Evolutionary conservation across 2,113 vertebrate species (phyloP), one percentile per base, ranked within the genome.

Genomic region (Ptychochromis oligacanthus): DNA sequence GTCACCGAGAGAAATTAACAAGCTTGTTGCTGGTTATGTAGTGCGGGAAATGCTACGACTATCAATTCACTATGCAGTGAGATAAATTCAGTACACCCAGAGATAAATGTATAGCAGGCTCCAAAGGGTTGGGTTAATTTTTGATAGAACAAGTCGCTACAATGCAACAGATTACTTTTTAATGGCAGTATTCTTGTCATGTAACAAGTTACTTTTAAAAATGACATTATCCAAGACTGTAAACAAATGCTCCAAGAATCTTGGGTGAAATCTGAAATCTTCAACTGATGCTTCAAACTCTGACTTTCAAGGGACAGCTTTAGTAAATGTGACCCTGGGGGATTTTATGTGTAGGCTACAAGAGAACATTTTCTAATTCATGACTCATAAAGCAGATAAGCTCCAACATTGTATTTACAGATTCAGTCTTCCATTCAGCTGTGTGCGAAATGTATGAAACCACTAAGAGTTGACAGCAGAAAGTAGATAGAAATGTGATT

Each of bases 41-140:
- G 49, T 52, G 49, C 6, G 18, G 15, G 15, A 52, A 18, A 52
- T 52, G 6, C 17, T 52, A 17, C 49, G 6, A 18, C 15, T 18
- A 18, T 52, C 17, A 49, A 49, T 6, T 49, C 46, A 18, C 14
- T 49, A 6, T 7, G 15, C 15, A 18, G 6, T 49, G 46, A 49
- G 6, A 7, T 46, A 46, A 46, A 14, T 46, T 46, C 13, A 46
- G 43, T 67, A 9, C 64, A 67, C 1, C 0, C 14, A 26, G 0
- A 22, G 14, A 18, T 70, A 49, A 70, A 49, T 28, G 15, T 28
- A 7, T 49, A 49, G 64, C 12, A 49, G 64, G 17, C 9, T 70
- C 17, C 46, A 49, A 12, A 46, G 14, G 5, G 3, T 14, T 14
- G 40, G 13, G 46, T 15, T 49, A 6, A 6, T 7, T 49, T 49